Conservation (phyloP, 1,140 invertebrate species). For the Pogonus chalceus region DNA sequence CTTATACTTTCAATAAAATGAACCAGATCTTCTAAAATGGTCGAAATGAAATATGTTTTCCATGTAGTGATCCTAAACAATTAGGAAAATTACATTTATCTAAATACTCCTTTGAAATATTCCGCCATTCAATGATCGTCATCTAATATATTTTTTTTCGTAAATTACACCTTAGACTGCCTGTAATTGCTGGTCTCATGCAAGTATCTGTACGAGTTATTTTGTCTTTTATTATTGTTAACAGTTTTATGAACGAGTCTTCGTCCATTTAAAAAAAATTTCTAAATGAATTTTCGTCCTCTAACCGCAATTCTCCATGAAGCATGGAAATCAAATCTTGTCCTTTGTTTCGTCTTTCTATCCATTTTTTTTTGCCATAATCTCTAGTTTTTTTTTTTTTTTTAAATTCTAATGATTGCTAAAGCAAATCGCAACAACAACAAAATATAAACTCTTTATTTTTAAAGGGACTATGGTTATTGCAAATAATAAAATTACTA, state of each 20-base stretch:
- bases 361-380: no score
- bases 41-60: neutral
- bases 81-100: neutral
- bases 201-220: no score
- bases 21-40: neutral
- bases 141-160: neutral
- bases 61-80: neutral
- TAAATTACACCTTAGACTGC: neutral
- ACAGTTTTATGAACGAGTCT: neutral
- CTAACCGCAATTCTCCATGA: neutral
- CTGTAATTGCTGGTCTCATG: neutral
- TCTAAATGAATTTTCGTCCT: neutral
- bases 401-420: no score
- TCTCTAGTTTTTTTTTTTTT: no score
- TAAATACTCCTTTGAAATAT: neutral
- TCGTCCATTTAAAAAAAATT: neutral
- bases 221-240: neutral
- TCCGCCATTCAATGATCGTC: neutral
- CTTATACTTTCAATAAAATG: constrained; percentile 17
- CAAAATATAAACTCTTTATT: no score
- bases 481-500: no score
- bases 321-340: neutral
- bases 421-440: no score
- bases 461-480: no score
- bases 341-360: neutral